Conservation (phyloP, 2,888 invertebrate genomes). For the Thymelicus sylvestris region DNA sequence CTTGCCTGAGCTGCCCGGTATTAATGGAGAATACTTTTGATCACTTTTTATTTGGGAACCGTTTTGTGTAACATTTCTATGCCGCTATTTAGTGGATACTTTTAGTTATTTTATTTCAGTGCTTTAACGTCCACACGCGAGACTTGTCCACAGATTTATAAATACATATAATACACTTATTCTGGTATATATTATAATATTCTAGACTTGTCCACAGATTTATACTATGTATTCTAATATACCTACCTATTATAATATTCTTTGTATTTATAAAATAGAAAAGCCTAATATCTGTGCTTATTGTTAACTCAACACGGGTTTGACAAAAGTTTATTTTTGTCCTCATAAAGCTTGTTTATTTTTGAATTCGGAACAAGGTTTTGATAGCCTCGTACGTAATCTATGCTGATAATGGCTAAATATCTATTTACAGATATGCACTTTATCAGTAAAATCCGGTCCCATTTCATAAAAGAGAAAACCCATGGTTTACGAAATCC, state of each 20-base stretch:
- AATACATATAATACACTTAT: background rate
- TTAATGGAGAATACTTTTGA: constrained; percentile 12
- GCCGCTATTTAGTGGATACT: background rate
- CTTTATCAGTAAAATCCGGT: constrained; percentile 27
- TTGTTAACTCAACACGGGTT: constrained; percentile 6
- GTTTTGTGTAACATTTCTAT: constrained; percentile 11
- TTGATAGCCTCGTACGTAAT: constrained; percentile 5
- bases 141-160: no score
- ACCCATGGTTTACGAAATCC: background rate
- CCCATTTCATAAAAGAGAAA: constrained; percentile 27
- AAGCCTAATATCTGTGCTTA: constrained; percentile 4
- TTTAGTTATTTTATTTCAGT: background rate
- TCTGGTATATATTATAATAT: no score
- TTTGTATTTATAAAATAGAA: background rate
- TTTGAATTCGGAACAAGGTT: constrained; percentile 20
- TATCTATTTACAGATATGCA: constrained; percentile 4
- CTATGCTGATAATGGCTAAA: constrained; percentile 3
- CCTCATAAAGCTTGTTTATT: constrained; percentile 7
- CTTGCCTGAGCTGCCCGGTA: background rate
- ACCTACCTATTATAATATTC: background rate
- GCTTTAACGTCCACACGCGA: background rate
- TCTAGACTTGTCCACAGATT: no score
- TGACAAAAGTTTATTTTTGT: constrained; percentile 14
- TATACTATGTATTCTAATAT: no score
- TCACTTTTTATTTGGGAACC: background rate